These are phyloP conservation scores for Henricia sp. DNA, from an alignment of 53 echinoderm and acorn worm genomes.

Conservation along the genomic window DNA sequence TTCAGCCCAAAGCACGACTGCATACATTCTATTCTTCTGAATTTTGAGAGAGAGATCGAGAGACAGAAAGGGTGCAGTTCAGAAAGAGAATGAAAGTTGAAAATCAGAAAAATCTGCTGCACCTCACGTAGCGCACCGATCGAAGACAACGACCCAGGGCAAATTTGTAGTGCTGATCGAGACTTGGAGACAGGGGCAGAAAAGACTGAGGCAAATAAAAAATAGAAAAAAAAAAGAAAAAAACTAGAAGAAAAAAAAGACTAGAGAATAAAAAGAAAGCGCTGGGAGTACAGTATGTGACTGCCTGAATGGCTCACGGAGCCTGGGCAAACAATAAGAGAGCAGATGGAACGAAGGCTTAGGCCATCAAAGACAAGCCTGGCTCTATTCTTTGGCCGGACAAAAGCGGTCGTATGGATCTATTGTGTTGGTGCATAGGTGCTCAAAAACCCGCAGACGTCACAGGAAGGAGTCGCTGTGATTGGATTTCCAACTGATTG, in stretches of 20 bases:
- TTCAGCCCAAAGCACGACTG: too few relatives aligned
- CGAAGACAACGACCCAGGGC: not conserved
- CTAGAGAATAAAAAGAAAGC: too few relatives aligned
- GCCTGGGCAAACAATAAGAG: constrained; percentile 33
- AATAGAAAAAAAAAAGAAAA: too few relatives aligned
- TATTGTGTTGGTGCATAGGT: constrained; percentile 50
- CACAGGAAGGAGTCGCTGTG: constrained; percentile 43
- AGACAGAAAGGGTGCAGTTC: too few relatives aligned
- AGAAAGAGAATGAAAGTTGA: too few relatives aligned
- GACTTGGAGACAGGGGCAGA: not conserved
- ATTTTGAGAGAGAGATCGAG: too few relatives aligned
- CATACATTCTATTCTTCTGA: too few relatives aligned
- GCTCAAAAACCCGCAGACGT: constrained; percentile 27
- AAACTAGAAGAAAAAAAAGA: too few relatives aligned
- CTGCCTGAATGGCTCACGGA: constrained; percentile 39
- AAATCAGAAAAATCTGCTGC: too few relatives aligned
- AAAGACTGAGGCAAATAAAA: too few relatives aligned
- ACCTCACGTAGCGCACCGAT: too few relatives aligned
- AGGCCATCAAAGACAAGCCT: constrained; percentile 22
- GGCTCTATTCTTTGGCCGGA: constrained; percentile 17
- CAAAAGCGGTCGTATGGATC: constrained; percentile 33
- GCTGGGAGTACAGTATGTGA: not conserved
- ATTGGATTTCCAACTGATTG: constrained; percentile 49
- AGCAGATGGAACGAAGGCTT: constrained; percentile 53
- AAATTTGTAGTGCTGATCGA: constrained; percentile 10